These are phyloP conservation scores for Protobothrops mucrosquamatus DNA, from an alignment of 2,113 vertebrate genomes.

Conservation along the genomic window DNA sequence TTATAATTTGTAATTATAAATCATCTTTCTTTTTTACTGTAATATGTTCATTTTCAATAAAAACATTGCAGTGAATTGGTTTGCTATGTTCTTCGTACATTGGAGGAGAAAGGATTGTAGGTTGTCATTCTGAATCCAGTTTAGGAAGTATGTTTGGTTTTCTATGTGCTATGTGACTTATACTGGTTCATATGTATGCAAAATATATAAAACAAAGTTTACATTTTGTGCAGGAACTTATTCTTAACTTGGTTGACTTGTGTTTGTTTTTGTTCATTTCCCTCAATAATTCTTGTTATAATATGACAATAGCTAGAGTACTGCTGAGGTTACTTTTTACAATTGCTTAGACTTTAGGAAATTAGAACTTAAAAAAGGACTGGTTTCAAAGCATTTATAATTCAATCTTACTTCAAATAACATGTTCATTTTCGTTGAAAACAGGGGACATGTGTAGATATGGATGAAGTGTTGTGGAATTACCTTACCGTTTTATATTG, in stretches of 20 bases:
- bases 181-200: constrained; percentile 28
- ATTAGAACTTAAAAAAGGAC: constrained; percentile 21
- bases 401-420: neutral
- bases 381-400: constrained; percentile 20
- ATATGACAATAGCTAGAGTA: constrained; percentile 22
- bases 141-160: constrained; percentile 47
- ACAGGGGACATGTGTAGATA: neutral
- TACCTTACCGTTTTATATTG: neutral
- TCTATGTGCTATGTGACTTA: constrained; percentile 39
- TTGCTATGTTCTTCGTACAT: constrained; percentile 75
- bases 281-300: neutral
- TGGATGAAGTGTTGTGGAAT: constrained; percentile 4
- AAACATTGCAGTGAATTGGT: constrained; percentile 72
- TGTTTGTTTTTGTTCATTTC: constrained; percentile 45
- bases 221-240: constrained; percentile 21
- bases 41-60: constrained; percentile 70
- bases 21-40: constrained; percentile 60
- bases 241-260: constrained; percentile 34
- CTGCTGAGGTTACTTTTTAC: constrained; percentile 12
- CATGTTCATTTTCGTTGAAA: neutral
- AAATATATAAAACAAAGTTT: constrained; percentile 22
- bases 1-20: constrained; percentile 54
- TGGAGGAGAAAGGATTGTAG: constrained; percentile 47
- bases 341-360: constrained; percentile 34
- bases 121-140: constrained; percentile 36